Base-by-base conservation (phyloP, 1,140 invertebrate genomes). In the Muscidifurax raptorellus region DNA sequence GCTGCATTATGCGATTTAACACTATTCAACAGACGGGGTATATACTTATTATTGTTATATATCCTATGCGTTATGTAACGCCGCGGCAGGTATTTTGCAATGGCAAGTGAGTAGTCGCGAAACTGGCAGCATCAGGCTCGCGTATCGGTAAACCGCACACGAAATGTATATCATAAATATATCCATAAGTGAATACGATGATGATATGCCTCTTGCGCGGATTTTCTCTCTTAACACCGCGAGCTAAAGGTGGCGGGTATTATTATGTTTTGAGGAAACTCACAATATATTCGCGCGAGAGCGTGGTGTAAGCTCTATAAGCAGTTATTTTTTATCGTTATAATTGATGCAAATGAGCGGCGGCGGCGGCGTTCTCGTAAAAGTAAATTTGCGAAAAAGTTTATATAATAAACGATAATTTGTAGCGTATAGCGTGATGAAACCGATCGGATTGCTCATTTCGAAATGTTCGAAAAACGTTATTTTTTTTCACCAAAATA, bases 111-210 rank as follows among this genome's bases (percentile, higher is more conserved):
- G 40, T 27, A 69, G 27, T 69, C 25, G 79, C 22, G 77, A 80
- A 80, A 80, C 71, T 9, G 47, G n/a, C n/a, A n/a, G n/a, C n/a
- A n/a, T n/a, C n/a, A n/a, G n/a, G n/a, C n/a, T n/a, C 32, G 22
- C 30, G 66, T 28, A 83, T 76, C 72, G 81, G 74, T n/a, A 27
- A 77, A 83, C 82, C 75, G 82, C 72, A n/a, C 36, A 44, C 28
- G 32, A 67, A 67, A 30, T 67, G 18, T 66, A 40, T 82, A 82
- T 75, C 6, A 76, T 76, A 82, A n/a, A n/a, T n/a, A 76, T 44
- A 32, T 76, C 66, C 4, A 64, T 27, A 15, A 74, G 66, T 30
- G 66, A 69, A 69, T 69, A n/a, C n/a, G n/a, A 81, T 32, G 28
- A 75, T 64, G 69, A 82, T 82, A 64, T 82, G 40, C 72, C 5